These are phyloP conservation scores for Chromobotia macracanthus DNA, from an alignment of 2,797 vertebrate species.

Conservation along the genomic window DNA sequence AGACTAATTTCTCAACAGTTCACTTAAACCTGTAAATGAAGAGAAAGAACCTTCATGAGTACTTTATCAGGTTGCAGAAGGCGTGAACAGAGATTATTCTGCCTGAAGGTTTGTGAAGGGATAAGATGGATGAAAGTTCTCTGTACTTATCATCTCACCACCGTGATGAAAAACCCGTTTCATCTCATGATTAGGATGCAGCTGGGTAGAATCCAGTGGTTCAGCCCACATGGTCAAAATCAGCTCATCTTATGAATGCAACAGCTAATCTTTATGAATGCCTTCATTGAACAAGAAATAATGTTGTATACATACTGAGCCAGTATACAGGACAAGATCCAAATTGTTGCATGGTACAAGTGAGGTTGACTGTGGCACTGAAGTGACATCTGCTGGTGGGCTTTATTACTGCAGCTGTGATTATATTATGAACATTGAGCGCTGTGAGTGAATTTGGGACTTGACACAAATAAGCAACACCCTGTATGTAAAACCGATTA, in stretches of 20 bases:
- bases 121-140: constrained; percentile 19
- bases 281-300: neutral
- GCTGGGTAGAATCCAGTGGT: neutral
- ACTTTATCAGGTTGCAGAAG: neutral
- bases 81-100: neutral
- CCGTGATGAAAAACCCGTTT: neutral
- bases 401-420: neutral
- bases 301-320: constrained; percentile 3
- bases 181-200: constrained; percentile 22
- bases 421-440: neutral
- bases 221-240: neutral
- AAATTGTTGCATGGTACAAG: neutral
- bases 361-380: neutral
- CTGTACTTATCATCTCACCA: constrained; percentile 3
- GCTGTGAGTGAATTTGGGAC: neutral
- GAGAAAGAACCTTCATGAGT: neutral
- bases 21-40: neutral
- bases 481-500: neutral
- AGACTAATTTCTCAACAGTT: neutral
- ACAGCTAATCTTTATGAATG: too few relatives aligned
- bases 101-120: neutral
- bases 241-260: neutral
- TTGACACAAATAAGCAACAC: neutral
- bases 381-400: neutral
- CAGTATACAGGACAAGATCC: neutral